Evolutionary conservation across 2,113 vertebrate genomes (phyloP), one percentile per base, ranked within the genome.

Genomic region (Peromyscus maniculatus): DNA sequence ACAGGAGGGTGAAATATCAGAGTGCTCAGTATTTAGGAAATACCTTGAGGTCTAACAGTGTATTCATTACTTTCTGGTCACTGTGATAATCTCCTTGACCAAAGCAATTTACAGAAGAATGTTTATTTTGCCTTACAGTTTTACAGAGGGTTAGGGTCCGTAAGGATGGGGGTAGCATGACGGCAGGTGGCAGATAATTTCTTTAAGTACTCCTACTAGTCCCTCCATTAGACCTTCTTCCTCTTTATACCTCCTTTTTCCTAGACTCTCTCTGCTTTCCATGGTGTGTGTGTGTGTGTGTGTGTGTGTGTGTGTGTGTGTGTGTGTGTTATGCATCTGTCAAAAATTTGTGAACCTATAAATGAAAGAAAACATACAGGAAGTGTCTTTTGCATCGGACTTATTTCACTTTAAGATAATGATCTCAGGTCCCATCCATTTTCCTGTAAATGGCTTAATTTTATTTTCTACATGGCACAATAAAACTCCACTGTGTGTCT

Each of bases 1-100:
- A 84, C 66, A 91, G 91, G 26, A n/a, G 77, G 36, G 87, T 17
- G 67, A 72, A 79, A 74, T 91, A 84, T n/a, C 89, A 74, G 24
- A 91, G 15, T 87, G 31, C 21, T 95, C 64, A 69, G 24, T 74
- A 86, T 94, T 82, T 13, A 17, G 28, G 9, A 74, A 88, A 96
- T 16, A 28, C n/a, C 22, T 36, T 62, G 36, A 39, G 11, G 55
- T 15, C 79, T 59, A 57, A 21, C 36, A 21, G 36, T 82, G 33
- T 59, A 24, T 36, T 13, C 31, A 31, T 12, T n/a, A 82, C 33
- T 24, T n/a, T 83, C 24, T 21, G 16, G 57, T 43, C 39, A 62
- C 36, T 62, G 8, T 8, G 13, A 62, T 84, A 62, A 84, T 62
- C 80, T 62, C 13, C n/a, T 43, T 84, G 80, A 28, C 36, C 0